Base-by-base conservation (phyloP, 1,140 invertebrate genomes). In the Bombyx mori region DNA sequence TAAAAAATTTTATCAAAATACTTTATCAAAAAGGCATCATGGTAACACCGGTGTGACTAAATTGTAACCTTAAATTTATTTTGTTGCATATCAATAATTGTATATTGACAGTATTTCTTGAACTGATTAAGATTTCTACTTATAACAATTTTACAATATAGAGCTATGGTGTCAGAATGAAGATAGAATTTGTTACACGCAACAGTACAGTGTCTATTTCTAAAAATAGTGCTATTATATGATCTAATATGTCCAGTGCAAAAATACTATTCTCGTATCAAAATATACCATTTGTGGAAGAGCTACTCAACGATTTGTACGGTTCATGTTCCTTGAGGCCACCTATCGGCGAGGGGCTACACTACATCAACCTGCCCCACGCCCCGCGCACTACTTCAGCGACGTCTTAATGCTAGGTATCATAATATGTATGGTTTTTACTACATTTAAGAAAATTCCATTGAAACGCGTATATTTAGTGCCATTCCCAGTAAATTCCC, bases 211-310 rank as follows among this genome's bases (percentile, higher is more conserved):
- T 47, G 9, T 7, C 9, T 49, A 49, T 49, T 49, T 49, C n/a
- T 49, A 49, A 49, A 49, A 46, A 8, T 8, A 9, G n/a, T 12
- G n/a, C n/a, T 49, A 18, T 18, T 18, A 12, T 49, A 49, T 10
- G 48, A 22, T n/a, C 48, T 47, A 47, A 47, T 35, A 35, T 35
- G 26, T 35, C 26, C 26, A 35, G 82, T 86, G 82, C 82, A 86
- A 86, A 86, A 86, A 86, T 86, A 83, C 60, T 75, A 67, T 69
- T 71, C 56, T 71, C 66, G 61, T 85, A 85, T 69, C 69, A 85
- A 85, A 83, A 85, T 83, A 85, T 75, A 79, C 61, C 48, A 51
- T 74, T 68, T 75, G 67, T 75, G 70, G 73, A 76, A 47, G 45
- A 55, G 52, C 52, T 72, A 72, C 70, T 63, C 62, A 71, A 66